Evolutionary conservation across 2,113 vertebrate species (phyloP).

Genomic region (Poeciliopsis occidentalis): DNA sequence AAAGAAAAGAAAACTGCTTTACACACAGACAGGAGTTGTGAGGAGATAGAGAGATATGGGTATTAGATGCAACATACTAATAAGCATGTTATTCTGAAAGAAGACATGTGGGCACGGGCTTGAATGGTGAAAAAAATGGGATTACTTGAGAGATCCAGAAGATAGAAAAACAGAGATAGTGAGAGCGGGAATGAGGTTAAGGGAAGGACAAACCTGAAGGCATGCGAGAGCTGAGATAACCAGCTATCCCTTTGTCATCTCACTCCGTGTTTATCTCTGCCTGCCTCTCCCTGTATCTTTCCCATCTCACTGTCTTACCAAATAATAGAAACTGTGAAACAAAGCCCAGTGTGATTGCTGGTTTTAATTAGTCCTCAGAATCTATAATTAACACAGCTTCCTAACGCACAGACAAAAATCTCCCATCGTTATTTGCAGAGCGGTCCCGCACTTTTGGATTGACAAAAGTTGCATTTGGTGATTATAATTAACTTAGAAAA

Average conservation of each 20-base stretch:
- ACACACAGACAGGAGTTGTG: slow-evolving; percentile 38
- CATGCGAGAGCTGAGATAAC: slow-evolving; percentile 73
- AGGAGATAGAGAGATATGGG: slow-evolving; percentile 46
- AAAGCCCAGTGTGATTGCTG: slow-evolving; percentile 65
- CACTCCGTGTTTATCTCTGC: slow-evolving; percentile 58
- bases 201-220: slow-evolving; percentile 73
- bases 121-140: slow-evolving; percentile 51
- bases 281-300: slow-evolving; percentile 55
- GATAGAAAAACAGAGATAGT: slow-evolving; percentile 63
- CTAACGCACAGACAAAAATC: slow-evolving; percentile 55
- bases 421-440: slow-evolving; percentile 58
- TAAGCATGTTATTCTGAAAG: slow-evolving; percentile 62
- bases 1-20: slow-evolving; percentile 28
- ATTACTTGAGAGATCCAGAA: slow-evolving; percentile 64
- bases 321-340: slow-evolving; percentile 78
- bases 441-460: slow-evolving; percentile 56
- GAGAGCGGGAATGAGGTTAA: slow-evolving; percentile 56
- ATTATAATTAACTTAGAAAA: slow-evolving; percentile 20
- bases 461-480: slow-evolving; percentile 39
- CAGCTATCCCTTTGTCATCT: slow-evolving; percentile 69
- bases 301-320: slow-evolving; percentile 65
- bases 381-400: slow-evolving; percentile 71
- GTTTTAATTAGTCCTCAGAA: slow-evolving; percentile 76
- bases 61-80: slow-evolving; percentile 47
- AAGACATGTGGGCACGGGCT: slow-evolving; percentile 51